Evolutionary conservation across 2,888 invertebrate genomes (phyloP).

Genomic region (Cheilosia impressa): DNA sequence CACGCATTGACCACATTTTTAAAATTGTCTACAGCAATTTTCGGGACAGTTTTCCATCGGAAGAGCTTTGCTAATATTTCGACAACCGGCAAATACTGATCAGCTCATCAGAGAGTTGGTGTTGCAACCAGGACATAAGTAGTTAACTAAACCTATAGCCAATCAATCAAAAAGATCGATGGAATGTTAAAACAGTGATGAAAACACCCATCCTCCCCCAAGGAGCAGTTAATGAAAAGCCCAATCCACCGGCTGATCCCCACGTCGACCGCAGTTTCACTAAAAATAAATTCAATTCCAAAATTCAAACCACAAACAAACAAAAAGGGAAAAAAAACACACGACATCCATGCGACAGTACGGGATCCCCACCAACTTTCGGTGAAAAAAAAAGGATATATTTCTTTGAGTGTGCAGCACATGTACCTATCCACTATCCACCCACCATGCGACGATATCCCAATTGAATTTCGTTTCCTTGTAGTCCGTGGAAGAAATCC

Average conservation of each 20-base stretch:
- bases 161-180: not conserved
- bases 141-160: too few species aligned
- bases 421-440: constrained; percentile 2
- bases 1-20: too few species aligned
- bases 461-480: constrained; percentile 61
- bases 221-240: constrained; percentile 38
- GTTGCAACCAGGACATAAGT: too few species aligned
- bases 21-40: too few species aligned
- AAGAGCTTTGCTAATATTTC: too few species aligned
- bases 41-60: too few species aligned
- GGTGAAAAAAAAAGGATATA: constrained; percentile 5
- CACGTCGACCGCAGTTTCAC: too few species aligned
- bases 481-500: constrained; percentile 23
- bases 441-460: constrained; percentile 21
- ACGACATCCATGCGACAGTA: constrained; percentile 6
- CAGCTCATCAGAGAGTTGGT: too few species aligned
- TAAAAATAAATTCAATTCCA: constrained; percentile 38
- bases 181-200: not conserved
- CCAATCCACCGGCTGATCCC: constrained; percentile 25
- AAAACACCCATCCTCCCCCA: not conserved
- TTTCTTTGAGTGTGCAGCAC: constrained; percentile 27
- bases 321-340: not conserved
- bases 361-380: not conserved
- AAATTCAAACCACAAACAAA: constrained; percentile 14
- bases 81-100: too few species aligned